Conservation (phyloP, 2,888 invertebrate species). For the Caenorhabditis angaria region DNA sequence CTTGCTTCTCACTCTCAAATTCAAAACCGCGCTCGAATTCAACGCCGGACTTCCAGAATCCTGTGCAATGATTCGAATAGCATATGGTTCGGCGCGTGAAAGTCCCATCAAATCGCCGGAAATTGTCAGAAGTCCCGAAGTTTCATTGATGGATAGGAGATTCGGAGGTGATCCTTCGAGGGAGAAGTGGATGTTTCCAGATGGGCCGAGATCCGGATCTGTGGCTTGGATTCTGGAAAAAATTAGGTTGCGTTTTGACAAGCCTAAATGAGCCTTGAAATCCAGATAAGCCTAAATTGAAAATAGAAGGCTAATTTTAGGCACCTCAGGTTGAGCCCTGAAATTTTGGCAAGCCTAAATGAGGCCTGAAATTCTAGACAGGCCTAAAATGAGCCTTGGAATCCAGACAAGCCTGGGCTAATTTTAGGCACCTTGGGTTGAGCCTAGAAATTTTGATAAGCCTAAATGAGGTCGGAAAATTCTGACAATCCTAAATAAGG, state of each 20-base stretch:
- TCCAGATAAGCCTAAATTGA: no score
- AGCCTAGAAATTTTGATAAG: no score
- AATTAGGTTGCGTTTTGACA: neutral
- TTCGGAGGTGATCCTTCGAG: conserved; percentile 25
- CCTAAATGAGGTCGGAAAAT: no score
- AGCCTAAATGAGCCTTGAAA: no score
- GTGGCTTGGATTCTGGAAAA: conserved; percentile 30
- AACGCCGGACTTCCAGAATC: conserved; percentile 24
- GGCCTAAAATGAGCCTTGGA: no score
- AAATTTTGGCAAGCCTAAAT: no score
- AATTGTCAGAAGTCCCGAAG: conserved; percentile 17
- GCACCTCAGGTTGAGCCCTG: no score
- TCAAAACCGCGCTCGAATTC: conserved; percentile 21
- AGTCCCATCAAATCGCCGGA: conserved; percentile 20
- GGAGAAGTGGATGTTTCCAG: conserved; percentile 36
- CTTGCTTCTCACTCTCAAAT: conserved; percentile 17
- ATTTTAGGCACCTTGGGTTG: no score
- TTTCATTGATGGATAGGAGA: conserved; percentile 13
- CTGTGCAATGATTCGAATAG: conserved; percentile 13
- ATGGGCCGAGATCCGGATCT: conserved; percentile 46
- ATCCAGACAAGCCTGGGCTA: no score
- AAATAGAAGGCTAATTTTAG: no score
- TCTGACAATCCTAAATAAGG: no score
- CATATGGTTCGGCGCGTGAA: conserved; percentile 24
- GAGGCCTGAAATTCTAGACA: no score